These are phyloP conservation scores for Campylomormyrus numenius DNA, from an alignment of 2,113 vertebrate species.

Conservation along the genomic window DNA sequence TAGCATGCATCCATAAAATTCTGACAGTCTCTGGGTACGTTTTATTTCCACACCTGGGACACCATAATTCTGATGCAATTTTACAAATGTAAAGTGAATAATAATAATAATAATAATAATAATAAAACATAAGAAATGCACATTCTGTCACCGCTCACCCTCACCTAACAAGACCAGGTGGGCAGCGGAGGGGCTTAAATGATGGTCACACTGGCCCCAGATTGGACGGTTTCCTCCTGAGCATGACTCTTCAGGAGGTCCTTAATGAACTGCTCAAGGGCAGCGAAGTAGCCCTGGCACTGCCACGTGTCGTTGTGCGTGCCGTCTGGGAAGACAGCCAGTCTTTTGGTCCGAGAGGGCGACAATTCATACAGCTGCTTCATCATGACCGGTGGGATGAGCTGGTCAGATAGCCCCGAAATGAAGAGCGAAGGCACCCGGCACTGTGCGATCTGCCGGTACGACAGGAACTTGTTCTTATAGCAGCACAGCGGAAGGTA, in stretches of 20 bases:
- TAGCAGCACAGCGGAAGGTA: constrained; percentile 97
- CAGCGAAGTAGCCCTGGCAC: constrained; percentile 93
- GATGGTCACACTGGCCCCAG: constrained; percentile 85
- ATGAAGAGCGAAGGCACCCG: constrained; percentile 97
- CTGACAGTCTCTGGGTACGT: constrained; percentile 19
- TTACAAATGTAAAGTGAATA: constrained; percentile 48
- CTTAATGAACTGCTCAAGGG: constrained; percentile 93
- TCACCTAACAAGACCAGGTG: constrained; percentile 28
- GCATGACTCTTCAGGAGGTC: constrained; percentile 88
- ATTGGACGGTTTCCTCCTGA: constrained; percentile 78
- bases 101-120: background rate
- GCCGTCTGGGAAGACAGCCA: constrained; percentile 93
- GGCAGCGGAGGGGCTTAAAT: constrained; percentile 62
- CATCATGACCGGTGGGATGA: constrained; percentile 99
- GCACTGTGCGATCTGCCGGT: constrained; percentile 84
- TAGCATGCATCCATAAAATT: constrained; percentile 32
- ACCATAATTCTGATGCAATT: constrained; percentile 20
- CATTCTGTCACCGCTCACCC: constrained; percentile 52
- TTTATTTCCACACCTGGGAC: constrained; percentile 48
- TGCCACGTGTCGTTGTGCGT: constrained; percentile 99
- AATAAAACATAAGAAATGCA: constrained; percentile 43
- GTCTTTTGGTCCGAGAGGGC: constrained; percentile 91
- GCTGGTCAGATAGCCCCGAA: constrained; percentile 92
- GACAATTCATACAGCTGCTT: constrained; percentile 96
- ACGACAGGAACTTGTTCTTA: constrained; percentile 94